phyloP scores from a whole-genome alignment of 1,140 invertebrate genomes.

The Caerostris darwini region DNA sequence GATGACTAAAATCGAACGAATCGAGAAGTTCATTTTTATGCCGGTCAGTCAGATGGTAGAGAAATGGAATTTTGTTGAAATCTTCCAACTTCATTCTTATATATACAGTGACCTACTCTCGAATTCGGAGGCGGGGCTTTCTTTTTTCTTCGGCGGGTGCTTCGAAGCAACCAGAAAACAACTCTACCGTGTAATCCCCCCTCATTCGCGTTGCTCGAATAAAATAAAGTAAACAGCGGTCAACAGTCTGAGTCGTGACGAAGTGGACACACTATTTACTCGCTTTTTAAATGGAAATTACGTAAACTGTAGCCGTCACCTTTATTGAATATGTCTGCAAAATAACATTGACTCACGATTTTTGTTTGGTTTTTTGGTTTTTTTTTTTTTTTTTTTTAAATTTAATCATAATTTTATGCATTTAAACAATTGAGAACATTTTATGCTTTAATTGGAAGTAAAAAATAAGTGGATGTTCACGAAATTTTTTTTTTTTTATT shows the following conservation, averaged over 20 bases:
- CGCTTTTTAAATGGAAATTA: background rate
- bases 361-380: no score
- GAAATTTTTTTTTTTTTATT: no score
- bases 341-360: no score
- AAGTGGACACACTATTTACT: background rate
- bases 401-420: no score
- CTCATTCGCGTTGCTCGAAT: background rate
- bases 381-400: no score
- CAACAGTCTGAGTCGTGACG: background rate
- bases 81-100: slow-evolving; percentile 37
- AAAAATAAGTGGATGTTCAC: no score
- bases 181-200: slow-evolving; percentile 14
- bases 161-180: background rate
- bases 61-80: slow-evolving; percentile 27
- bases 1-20: background rate
- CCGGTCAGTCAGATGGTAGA: background rate
- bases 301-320: no score
- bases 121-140: background rate
- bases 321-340: no score
- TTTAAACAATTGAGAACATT: no score
- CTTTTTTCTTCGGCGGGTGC: background rate
- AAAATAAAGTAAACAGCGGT: background rate
- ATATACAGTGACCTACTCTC: slow-evolving; percentile 73
- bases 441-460: no score
- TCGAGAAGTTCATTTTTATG: slow-evolving; percentile 47